phyloP scores from a whole-genome alignment of 2,888 invertebrate species.

The Hydrotaea diabolus region DNA sequence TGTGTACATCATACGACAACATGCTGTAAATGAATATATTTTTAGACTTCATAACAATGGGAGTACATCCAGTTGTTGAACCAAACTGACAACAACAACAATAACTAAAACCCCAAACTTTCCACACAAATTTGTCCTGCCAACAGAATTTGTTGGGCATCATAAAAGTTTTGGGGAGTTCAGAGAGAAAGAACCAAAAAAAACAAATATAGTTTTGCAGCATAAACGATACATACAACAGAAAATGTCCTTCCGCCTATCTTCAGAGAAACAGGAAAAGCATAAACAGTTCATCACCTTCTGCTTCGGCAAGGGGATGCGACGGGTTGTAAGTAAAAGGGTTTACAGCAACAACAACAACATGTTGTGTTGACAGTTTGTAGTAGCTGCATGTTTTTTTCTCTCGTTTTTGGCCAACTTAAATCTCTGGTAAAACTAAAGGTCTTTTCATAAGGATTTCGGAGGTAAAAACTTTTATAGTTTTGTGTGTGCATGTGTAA shows the following conservation, averaged over 20 bases:
- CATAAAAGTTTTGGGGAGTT: slow-evolving; percentile 28
- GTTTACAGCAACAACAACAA: background rate
- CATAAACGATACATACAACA: too few species aligned
- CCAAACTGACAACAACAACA: background rate
- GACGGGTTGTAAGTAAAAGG: background rate
- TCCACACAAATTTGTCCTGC: background rate
- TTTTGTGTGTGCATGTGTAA: too few species aligned
- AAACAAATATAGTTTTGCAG: too few species aligned
- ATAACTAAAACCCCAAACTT: slow-evolving; percentile 19
- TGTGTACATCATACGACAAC: background rate
- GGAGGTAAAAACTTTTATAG: background rate
- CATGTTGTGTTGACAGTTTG: slow-evolving; percentile 28
- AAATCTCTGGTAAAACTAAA: slow-evolving; percentile 31
- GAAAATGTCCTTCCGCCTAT: background rate
- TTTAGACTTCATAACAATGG: slow-evolving; percentile 17
- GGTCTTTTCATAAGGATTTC: background rate
- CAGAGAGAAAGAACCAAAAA: background rate
- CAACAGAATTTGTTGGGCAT: background rate
- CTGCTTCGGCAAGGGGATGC: background rate
- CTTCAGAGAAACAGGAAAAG: background rate
- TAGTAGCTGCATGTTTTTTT: slow-evolving; percentile 2
- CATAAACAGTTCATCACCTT: slow-evolving; percentile 9
- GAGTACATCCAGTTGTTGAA: background rate
- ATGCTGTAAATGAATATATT: slow-evolving; percentile 16
- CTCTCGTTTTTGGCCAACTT: slow-evolving; percentile 22